phyloP scores from a whole-genome alignment of 2,888 invertebrate genomes.

The Balanococcus diminutus region DNA sequence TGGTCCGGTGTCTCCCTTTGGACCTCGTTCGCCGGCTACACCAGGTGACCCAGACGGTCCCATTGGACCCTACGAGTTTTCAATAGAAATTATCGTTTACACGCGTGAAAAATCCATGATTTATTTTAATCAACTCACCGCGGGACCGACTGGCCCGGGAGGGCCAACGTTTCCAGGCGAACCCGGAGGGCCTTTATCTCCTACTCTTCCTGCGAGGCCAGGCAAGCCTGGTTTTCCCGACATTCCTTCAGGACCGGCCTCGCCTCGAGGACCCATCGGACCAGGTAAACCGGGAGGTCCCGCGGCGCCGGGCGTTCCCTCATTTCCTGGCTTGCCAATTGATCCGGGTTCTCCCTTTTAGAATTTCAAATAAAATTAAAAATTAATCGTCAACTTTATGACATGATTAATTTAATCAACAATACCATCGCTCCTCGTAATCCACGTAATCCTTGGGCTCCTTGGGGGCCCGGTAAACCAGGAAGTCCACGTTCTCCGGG shows the following conservation, averaged over 20 bases:
- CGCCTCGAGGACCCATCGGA: constrained; percentile 72
- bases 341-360: constrained; percentile 70
- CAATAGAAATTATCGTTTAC: too few relatives aligned
- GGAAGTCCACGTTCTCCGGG: constrained; percentile 67
- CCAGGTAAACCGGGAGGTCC: constrained; percentile 73
- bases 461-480: constrained; percentile 72
- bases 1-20: constrained; percentile 62
- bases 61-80: constrained; percentile 62
- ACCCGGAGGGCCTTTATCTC: constrained; percentile 69
- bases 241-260: constrained; percentile 70
- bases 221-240: constrained; percentile 74
- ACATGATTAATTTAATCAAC: constrained; percentile 19
- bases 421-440: constrained; percentile 73
- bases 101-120: constrained; percentile 60
- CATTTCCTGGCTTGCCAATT: constrained; percentile 76
- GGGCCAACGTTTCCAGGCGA: constrained; percentile 64
- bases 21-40: constrained; percentile 65
- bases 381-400: background rate
- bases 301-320: constrained; percentile 68
- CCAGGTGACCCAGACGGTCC: constrained; percentile 64
- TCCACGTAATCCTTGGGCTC: constrained; percentile 77
- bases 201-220: constrained; percentile 73
- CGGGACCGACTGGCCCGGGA: background rate
- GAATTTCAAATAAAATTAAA: background rate
- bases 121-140: background rate